Base-by-base conservation (phyloP, 2,113 vertebrate genomes). In the Gallinago jamesoni region DNA sequence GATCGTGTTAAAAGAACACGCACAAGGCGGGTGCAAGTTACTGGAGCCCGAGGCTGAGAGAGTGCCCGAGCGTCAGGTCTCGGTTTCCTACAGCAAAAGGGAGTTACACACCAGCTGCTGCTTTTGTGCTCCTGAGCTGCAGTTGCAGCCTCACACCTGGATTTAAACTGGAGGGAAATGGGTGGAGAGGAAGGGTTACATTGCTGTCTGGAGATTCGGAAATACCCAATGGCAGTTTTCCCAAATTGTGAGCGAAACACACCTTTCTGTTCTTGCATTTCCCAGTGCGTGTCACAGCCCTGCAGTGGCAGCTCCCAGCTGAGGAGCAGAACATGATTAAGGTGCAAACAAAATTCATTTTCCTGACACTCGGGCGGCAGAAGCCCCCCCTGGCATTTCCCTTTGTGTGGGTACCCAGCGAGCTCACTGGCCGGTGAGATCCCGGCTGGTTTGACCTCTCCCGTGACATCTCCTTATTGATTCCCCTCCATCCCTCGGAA, bases 391-490 rank as follows among this genome's bases (percentile, higher is more conserved):
- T 10, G 1, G 73, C 72, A 48, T 57, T 72, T 81, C 48, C 74
- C 90, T 97, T 96, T 96, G 97, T 98, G 79, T 43, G 18, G 53
- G 83, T 37, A 50, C 67, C 60, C 33, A 4, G 41, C 3, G 16
- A 60, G 5, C 37, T 8, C 72, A 3, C 21, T 1, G 8, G 74
- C 84, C 57, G 5, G 77, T 79, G 87, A 92, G 28, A 87, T 93
- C 91, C 89, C 14, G 28, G 68, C 95, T 95, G 59, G 41, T 82
- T 90, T 98, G 97, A 97, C 96, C 97, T 95, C 96, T 86, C 9
- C 85, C 18, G 91, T 98, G 98, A 98, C 96, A 94, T 96, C 91
- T 70, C 96, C 89, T 80, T 93, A 97, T 97, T 97, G 98, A 98
- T 98, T 97, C 89, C 96, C 85, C 90, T 87, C 93, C 72, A 25